Base-by-base conservation (phyloP, 1,140 invertebrate species). In the Drosophila cardini region DNA sequence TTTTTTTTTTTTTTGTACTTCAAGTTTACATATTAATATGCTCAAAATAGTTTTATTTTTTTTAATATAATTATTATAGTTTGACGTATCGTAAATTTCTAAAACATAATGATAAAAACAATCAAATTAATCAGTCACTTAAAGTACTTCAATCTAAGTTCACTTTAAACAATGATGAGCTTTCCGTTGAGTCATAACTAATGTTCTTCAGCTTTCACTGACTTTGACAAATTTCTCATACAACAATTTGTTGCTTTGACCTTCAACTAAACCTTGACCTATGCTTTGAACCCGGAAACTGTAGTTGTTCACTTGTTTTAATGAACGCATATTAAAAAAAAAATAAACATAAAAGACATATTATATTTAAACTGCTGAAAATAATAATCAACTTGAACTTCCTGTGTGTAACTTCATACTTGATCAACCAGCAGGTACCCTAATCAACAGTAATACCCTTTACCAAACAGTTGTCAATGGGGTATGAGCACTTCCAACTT, bases 341-440 rank as follows among this genome's bases (percentile, higher is more conserved):
- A 48, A 46, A 13, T 2, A 38, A 11, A 11, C 18, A 48, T 48
- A n/a, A 26, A 26, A 48, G 30, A 13, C 30, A 50, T 26, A 32
- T 15, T 13, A 60, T 34, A 63, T 55, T 34, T 38, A 45, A 46
- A 42, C 65, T 38, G 43, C 18, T 32, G 10, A 30, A 45, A 40
- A 70, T 55, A 32, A 63, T 55, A 36, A 70, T 70, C 48, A 62
- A 43, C 38, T 46, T 55, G n/a, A 30, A 53, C 63, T 72, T 72
- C 70, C 70, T 67, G 70, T 67, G 53, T 15, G 52, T 45, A 70
- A 70, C 46, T 36, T 70, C 4, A 53, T 52, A 53, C 36, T 36
- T 53, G 16, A 53, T 45, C 42, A 26, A 26, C 10, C 10, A 30
- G 40, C 9, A 43, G 38, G 30, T 62, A 30, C n/a, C 9, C 34